Percentiles rank a stretch among this genome's conserved stretches.
These are phyloP conservation scores for Agrochola circellaris DNA, from an alignment of 2,888 invertebrate species.

Conservation along the genomic window DNA sequence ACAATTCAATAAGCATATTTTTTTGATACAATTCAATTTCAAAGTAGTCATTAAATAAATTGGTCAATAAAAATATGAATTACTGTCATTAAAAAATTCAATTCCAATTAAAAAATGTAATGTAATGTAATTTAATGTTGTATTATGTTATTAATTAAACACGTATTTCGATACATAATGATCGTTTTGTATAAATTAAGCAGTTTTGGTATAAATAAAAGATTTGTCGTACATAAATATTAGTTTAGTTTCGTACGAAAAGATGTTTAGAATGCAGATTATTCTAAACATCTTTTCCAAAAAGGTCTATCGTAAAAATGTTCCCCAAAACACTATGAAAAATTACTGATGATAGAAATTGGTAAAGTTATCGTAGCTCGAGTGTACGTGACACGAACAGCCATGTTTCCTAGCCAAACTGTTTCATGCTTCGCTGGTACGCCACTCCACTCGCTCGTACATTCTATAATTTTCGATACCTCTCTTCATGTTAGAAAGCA, in stretches of 20 bases:
- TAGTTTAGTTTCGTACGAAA: neutral
- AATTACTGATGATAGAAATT: slow-evolving; percentile 4
- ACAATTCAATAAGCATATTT: too few relatives aligned
- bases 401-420: slow-evolving; percentile 40
- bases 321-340: neutral
- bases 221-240: neutral
- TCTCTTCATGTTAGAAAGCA: slow-evolving; percentile 2
- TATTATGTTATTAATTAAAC: neutral
- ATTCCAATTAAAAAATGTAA: too few relatives aligned
- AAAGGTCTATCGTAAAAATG: slow-evolving; percentile 8
- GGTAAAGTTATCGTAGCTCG: slow-evolving; percentile 37
- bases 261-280: too few relatives aligned
- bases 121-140: too few relatives aligned
- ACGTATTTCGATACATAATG: neutral
- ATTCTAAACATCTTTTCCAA: neutral
- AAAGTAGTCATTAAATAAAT: too few relatives aligned
- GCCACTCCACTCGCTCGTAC: slow-evolving; percentile 20
- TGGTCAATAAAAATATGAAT: too few relatives aligned
- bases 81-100: too few relatives aligned
- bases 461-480: slow-evolving; percentile 9
- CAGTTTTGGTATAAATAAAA: too few relatives aligned
- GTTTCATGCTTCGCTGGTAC: slow-evolving; percentile 36
- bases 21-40: too few relatives aligned
- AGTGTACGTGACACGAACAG: slow-evolving; percentile 33
- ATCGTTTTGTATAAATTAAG: neutral